phyloP scores from a whole-genome alignment of 2,113 vertebrate species.

The Gallinago jamesoni region DNA sequence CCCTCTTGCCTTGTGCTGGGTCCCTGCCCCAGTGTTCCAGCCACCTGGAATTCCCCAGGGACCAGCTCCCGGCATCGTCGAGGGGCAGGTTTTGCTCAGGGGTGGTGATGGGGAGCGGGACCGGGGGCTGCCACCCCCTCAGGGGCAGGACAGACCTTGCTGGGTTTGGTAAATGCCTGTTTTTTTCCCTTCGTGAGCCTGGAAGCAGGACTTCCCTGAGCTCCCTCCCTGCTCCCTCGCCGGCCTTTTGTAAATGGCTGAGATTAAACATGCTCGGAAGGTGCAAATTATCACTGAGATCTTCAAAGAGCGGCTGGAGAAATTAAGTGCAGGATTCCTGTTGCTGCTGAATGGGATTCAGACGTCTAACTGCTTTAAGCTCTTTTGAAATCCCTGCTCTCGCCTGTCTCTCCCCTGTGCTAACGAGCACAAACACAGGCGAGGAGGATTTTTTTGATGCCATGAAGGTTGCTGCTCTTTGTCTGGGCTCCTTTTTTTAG shows the following conservation, averaged over 20 bases:
- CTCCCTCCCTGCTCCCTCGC: not conserved
- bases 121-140: not conserved
- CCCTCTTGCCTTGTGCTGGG: not conserved
- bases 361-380: not conserved
- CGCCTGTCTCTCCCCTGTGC: not conserved
- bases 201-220: not conserved
- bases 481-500: slow-evolving; percentile 20
- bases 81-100: not conserved
- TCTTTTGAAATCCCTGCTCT: not conserved
- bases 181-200: not conserved
- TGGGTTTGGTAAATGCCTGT: not conserved
- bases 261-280: not conserved
- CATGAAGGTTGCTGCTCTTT: not conserved
- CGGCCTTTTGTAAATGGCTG: not conserved
- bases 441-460: not conserved
- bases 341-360: slow-evolving; percentile 20
- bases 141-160: not conserved
- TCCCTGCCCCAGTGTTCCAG: not conserved
- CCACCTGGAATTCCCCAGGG: not conserved
- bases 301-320: not conserved
- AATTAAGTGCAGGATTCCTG: not conserved
- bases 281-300: not conserved
- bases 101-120: not conserved
- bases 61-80: rapidly evolving
- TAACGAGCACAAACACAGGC: not conserved